Base-by-base conservation (phyloP, 2,113 vertebrate species). In the Grallaria varia region DNA sequence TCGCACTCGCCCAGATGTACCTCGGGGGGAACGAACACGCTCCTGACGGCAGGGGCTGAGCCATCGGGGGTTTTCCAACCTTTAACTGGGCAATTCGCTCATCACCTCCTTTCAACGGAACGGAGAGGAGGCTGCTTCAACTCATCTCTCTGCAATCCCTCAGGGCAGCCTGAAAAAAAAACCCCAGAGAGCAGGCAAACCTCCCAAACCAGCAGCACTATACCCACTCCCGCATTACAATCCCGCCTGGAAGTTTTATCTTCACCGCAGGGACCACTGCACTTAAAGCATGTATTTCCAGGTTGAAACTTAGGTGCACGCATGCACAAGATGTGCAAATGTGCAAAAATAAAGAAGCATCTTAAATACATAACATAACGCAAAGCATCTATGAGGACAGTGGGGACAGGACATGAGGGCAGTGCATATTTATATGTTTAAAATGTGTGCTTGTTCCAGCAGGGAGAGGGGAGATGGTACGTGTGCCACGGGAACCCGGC, bases 401-500 rank as follows among this genome's bases (percentile, higher is more conserved):
- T n/a, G n/a, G n/a, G 58, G 35, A 12, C 4, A 2, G 27, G 2
- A 10, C 30, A 22, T 0, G 9, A 60, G 17, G 40, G 20, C 45
- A 28, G 28, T 0, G 3, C 2, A 1, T 13, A 18, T 37, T 25
- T 10, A 0, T 6, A 4, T 1, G 19, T n/a, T 60, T 27, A 27
- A 45, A 50, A 23, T 2, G 8, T 1, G 22, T 13, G 11, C 3
- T 3, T 12, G 44, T 6, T 58, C 42, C 60, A 8, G 31, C 18
- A 33, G 21, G 33, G 31, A 23, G 6, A 5, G 56, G 22, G 6
- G 50, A 52, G 50, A 25, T 27, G 14, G 23, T 3, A 5, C 1
- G 7, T 4, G 37, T 35, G 58, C 10, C 59, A 2, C 39, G 7
- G 55, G 25, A 39, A 11, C 1, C 2, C 9, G 10, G 27, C 17